Evolutionary conservation across 30 jellyfish, hydroid and myxozoan genomes (phyloP).

Genomic region (Aurelia sp.): DNA sequence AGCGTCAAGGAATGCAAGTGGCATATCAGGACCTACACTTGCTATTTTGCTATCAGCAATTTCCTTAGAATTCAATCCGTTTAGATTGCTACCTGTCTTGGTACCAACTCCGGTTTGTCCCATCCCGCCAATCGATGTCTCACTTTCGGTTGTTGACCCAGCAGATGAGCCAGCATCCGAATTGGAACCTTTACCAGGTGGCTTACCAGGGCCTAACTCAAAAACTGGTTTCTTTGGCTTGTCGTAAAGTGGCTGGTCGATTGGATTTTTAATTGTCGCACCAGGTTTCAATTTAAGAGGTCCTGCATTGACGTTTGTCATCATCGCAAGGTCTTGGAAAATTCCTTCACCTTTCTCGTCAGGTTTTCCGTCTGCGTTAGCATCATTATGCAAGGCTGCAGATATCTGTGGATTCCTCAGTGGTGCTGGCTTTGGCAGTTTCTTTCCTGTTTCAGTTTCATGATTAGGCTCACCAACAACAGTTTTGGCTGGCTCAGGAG

Average conservation of each 20-base stretch:
- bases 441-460: conserved; percentile 44
- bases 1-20: conserved; percentile 50
- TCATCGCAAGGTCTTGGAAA: conserved; percentile 71
- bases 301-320: conserved; percentile 69
- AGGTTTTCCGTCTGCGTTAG: conserved; percentile 84
- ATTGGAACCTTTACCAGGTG: conserved; percentile 68
- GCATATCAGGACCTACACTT: conserved; percentile 44
- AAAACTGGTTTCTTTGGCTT: conserved; percentile 75
- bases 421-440: conserved; percentile 84
- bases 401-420: conserved; percentile 72
- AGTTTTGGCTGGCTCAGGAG: conserved; percentile 42
- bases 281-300: conserved; percentile 71
- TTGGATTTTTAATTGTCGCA: conserved; percentile 59
- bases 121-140: conserved; percentile 15
- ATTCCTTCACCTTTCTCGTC: conserved; percentile 49
- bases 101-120: conserved; percentile 50
- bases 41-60: conserved; percentile 32
- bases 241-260: conserved; percentile 71
- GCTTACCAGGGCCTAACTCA: conserved; percentile 40
- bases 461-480: conserved; percentile 60
- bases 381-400: conserved; percentile 71
- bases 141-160: conserved; percentile 84
- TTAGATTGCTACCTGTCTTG: conserved; percentile 58
- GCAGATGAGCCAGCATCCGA: conserved; percentile 76
- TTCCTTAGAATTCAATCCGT: conserved; percentile 37